Conservation (phyloP, 35 echinoderm and acorn worm genomes). For the Heliocidaris erythrogramma region DNA sequence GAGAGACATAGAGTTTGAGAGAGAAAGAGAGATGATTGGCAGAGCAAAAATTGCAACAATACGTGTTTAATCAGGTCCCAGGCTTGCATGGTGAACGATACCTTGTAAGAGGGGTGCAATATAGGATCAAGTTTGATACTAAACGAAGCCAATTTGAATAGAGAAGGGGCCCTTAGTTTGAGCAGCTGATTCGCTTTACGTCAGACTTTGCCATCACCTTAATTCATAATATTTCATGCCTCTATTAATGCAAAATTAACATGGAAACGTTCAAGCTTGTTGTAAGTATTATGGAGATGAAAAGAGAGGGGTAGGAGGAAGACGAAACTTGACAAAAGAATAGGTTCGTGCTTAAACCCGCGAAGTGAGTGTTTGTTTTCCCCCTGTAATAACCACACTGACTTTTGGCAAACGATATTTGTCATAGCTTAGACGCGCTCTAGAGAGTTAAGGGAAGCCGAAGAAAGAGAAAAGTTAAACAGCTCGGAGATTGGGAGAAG, state of each 20-base stretch:
- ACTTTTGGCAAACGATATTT: slow-evolving; percentile 25
- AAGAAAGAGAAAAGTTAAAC: neutral
- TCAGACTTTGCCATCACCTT: slow-evolving; percentile 19
- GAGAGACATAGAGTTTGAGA: neutral
- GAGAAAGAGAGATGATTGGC: neutral
- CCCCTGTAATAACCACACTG: slow-evolving; percentile 8
- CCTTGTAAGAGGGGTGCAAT: neutral
- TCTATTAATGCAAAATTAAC: slow-evolving; percentile 46
- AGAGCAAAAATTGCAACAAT: slow-evolving; percentile 34
- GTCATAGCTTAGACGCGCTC: slow-evolving; percentile 24
- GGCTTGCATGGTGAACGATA: neutral
- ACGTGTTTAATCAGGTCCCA: slow-evolving; percentile 20
- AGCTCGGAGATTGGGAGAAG: neutral
- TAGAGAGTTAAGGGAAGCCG: neutral
- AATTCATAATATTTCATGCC: slow-evolving; percentile 25
- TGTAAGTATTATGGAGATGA: neutral
- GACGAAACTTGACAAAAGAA: slow-evolving; percentile 35
- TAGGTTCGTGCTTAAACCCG: slow-evolving; percentile 25
- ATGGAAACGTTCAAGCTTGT: slow-evolving; percentile 21
- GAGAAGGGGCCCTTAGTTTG: slow-evolving; percentile 1
- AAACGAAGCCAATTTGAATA: neutral
- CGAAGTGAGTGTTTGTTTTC: slow-evolving; percentile 37
- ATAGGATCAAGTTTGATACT: slow-evolving; percentile 4
- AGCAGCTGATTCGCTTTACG: slow-evolving; percentile 41
- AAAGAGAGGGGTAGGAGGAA: neutral